Conservation (phyloP, 2,888 invertebrate genomes). For the Melieria picta region DNA sequence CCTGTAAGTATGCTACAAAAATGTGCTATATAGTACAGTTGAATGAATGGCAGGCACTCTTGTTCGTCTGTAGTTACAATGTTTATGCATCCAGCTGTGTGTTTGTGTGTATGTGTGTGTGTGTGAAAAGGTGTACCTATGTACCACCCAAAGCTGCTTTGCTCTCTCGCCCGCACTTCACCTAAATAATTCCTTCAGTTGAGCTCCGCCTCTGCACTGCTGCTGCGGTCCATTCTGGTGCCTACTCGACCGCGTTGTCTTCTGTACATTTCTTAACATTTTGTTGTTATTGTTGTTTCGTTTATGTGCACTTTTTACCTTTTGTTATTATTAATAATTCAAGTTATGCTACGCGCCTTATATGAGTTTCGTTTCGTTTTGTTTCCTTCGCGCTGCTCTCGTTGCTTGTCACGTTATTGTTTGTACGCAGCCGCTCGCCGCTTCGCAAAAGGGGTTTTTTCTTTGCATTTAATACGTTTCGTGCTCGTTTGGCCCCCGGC, state of each 20-base stretch:
- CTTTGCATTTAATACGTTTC: too few species aligned
- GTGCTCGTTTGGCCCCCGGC: too few species aligned
- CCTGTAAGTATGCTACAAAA: conserved; percentile 1
- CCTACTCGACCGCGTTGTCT: not conserved
- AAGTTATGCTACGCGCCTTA: conserved; percentile 28
- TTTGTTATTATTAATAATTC: conserved; percentile 37
- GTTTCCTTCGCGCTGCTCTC: not conserved
- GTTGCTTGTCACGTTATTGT: not conserved
- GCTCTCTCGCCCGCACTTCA: not conserved
- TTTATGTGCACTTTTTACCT: conserved; percentile 20
- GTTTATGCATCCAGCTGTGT: not conserved
- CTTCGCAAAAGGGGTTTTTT: not conserved
- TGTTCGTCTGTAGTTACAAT: conserved; percentile 1
- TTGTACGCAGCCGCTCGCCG: conserved; percentile 1
- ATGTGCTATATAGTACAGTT: not conserved
- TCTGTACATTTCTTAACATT: not conserved
- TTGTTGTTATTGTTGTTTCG: conserved; percentile 18
- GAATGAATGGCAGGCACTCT: too few species aligned
- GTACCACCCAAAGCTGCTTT: conserved; percentile 16
- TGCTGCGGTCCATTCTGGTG: too few species aligned
- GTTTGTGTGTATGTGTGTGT: not conserved
- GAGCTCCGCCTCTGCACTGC: too few species aligned
- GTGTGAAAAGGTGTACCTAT: not conserved
- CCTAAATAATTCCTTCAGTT: not conserved
- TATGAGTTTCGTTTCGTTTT: conserved; percentile 12